These are phyloP conservation scores for Gnathochromis pfefferi DNA, from an alignment of 2,113 vertebrate genomes.

Conservation along the genomic window DNA sequence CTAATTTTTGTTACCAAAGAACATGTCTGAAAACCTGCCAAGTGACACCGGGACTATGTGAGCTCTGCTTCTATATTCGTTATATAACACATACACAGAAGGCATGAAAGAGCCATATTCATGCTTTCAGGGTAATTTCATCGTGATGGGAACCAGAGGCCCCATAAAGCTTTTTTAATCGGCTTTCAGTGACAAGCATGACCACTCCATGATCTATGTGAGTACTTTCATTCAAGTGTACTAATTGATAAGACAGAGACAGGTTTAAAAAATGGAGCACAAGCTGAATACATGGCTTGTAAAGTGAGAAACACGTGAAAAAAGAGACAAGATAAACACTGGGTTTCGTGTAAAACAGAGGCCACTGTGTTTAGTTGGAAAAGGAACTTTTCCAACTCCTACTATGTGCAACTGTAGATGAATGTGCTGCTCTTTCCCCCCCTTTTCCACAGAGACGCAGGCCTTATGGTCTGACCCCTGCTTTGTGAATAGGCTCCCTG, in stretches of 20 bases:
- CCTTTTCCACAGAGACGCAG: slow-evolving; percentile 29
- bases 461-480: slow-evolving; percentile 37
- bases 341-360: slow-evolving; percentile 15
- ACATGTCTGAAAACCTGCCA: slow-evolving; percentile 22
- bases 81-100: background rate
- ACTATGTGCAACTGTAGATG: slow-evolving; percentile 10
- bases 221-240: background rate
- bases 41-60: slow-evolving; percentile 42
- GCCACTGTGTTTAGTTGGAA: slow-evolving; percentile 17
- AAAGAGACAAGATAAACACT: slow-evolving; percentile 11
- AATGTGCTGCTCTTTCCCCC: slow-evolving; percentile 34
- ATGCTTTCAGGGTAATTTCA: slow-evolving; percentile 29
- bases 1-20: slow-evolving; percentile 18
- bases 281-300: background rate
- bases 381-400: slow-evolving; percentile 1
- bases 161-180: slow-evolving; percentile 20
- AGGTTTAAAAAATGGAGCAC: background rate
- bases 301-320: background rate
- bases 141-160: slow-evolving; percentile 28
- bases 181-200: slow-evolving; percentile 3
- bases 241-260: background rate
- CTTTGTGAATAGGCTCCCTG: slow-evolving; percentile 39
- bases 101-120: slow-evolving; percentile 58
- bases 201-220: background rate
- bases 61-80: slow-evolving; percentile 13